Base-by-base conservation (phyloP, 2,797 vertebrate species). In the Pangasius djambal region DNA sequence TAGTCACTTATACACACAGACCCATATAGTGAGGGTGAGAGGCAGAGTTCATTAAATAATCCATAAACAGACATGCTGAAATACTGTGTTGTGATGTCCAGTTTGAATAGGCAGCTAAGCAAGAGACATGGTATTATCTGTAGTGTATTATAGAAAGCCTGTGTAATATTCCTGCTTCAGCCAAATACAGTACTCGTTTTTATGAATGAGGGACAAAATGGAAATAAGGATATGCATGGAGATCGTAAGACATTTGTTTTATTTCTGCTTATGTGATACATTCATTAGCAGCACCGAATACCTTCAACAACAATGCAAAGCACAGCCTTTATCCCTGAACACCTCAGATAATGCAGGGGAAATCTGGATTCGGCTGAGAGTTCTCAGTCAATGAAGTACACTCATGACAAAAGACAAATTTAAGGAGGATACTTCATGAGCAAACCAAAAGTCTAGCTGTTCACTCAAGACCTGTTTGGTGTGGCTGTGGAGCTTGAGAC, bases 1-100 rank as follows among this genome's bases (percentile, higher is more conserved):
- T 96, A 96, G 95, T 96, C 95, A 96, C 96, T 95, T 95, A 95
- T 95, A 95, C 95, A 94, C 94, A 94, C 94, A 93, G 94, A 94
- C 93, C 67, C 89, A 74, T 75, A 77, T 74, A n/a, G 72, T 34
- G 83, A 28, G 88, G n/a, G 87, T 50, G 89, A 84, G 55, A 87
- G 72, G 77, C 87, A 89, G 93, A 93, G 92, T 95, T 94, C 93
- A 95, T 95, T 94, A 95, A 95, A 95, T 94, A 89, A 88, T 89
- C 75, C 89, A 86, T 88, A 87, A 85, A 91, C 52, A 86, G 65
- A 74, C 72, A 87, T 87, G 83, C 75, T 57, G 83, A 91, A 88
- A 83, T 87, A 37, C 16, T 34, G 65, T 67, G 81, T 85, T 31
- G 52, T 74, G 89, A 77, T 85, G 10, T 13, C 18, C 16, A 70